phyloP scores from a whole-genome alignment of 2,797 vertebrate genomes.

The Cephalopachus bancanus region DNA sequence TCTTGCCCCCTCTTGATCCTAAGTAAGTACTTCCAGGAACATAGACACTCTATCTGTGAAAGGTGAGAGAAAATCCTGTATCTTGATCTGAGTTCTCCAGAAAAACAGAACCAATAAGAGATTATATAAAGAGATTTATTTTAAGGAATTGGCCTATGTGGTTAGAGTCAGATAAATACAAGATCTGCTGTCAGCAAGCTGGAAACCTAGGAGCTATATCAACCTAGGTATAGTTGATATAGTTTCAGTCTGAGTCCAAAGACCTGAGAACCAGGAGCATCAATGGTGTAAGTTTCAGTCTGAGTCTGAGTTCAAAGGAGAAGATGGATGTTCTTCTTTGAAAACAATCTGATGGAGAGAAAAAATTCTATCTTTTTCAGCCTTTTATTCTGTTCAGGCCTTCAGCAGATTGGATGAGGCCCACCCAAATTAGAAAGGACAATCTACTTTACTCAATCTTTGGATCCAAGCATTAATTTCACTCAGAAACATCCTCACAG shows the following conservation, averaged over 20 bases:
- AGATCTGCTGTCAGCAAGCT: not conserved
- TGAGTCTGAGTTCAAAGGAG: not conserved
- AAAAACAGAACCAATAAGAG: not conserved
- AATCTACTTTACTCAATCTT: not conserved
- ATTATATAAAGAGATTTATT: not conserved
- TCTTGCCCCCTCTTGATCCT: not conserved
- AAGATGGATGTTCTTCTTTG: not conserved
- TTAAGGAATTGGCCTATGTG: not conserved
- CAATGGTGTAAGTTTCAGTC: not conserved
- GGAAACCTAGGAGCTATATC: not conserved
- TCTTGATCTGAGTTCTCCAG: not conserved
- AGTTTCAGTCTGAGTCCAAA: not conserved
- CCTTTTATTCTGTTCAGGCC: slow-evolving; percentile 17
- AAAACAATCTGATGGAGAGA: not conserved
- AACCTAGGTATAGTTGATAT: too few species aligned
- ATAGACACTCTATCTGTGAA: not conserved
- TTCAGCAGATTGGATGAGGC: not conserved
- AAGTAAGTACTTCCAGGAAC: not conserved
- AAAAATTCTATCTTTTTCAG: not conserved
- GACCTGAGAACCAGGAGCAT: not conserved
- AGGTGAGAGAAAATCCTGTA: not conserved
- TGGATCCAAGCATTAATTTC: not conserved
- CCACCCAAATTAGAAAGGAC: not conserved
- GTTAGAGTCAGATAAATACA: not conserved
- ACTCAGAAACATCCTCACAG: not conserved